Evolutionary conservation across 2,888 invertebrate genomes (phyloP).

Genomic region (Drosophila anceps): DNA sequence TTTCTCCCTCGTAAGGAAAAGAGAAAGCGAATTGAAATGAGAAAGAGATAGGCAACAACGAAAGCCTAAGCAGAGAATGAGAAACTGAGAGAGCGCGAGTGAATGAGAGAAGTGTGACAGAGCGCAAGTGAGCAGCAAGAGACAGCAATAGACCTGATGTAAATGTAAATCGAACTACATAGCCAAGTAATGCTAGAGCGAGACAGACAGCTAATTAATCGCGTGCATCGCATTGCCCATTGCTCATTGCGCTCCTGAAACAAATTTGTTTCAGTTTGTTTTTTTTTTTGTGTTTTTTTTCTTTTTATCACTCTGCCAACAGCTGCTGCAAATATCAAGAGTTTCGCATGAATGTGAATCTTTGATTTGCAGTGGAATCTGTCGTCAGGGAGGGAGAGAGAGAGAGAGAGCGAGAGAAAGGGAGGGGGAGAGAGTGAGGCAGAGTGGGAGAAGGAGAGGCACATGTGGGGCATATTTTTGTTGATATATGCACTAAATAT

Average conservation of each 20-base stretch:
- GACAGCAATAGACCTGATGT: background rate
- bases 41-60: too few species aligned
- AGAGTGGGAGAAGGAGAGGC: background rate
- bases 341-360: slow-evolving; percentile 25
- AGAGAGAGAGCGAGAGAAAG: background rate
- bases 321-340: background rate
- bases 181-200: background rate
- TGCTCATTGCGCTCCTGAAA: background rate
- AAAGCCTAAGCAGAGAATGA: too few species aligned
- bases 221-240: background rate
- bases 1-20: background rate
- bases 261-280: background rate
- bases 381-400: background rate
- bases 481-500: slow-evolving; percentile 46
- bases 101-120: too few species aligned
- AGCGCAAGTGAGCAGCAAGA: too few species aligned
- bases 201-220: background rate
- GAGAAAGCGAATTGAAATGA: background rate
- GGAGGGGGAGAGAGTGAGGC: background rate
- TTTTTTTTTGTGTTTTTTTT: background rate
- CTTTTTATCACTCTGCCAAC: background rate
- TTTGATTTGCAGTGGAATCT: slow-evolving; percentile 37
- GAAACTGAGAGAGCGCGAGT: too few species aligned
- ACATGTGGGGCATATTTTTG: slow-evolving; percentile 18
- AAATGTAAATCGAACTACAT: background rate